These are phyloP conservation scores for Tortrix viridana DNA, from an alignment of 2,888 invertebrate genomes.

Conservation along the genomic window DNA sequence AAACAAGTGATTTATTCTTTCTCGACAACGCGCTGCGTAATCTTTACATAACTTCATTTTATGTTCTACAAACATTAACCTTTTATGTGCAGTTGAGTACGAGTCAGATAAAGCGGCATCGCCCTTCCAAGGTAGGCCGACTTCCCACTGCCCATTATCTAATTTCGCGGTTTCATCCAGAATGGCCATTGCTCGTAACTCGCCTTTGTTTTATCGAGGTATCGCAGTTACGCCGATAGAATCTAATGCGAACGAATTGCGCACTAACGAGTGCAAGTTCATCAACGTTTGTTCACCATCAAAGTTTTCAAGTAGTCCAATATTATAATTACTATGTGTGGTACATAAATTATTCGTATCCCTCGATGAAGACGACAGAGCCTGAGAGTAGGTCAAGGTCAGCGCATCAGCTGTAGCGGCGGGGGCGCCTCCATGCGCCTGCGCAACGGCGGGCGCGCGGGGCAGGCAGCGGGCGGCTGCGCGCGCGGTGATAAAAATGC, in stretches of 20 bases:
- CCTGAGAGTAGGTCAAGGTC: too few relatives aligned
- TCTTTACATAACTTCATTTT: neutral
- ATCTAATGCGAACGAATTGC: too few relatives aligned
- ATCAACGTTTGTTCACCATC: too few relatives aligned
- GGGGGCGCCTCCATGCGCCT: neutral
- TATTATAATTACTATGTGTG: too few relatives aligned
- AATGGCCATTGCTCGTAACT: neutral
- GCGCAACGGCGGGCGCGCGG: neutral
- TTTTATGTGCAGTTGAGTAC: neutral
- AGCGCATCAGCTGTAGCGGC: too few relatives aligned
- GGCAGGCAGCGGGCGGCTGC: neutral
- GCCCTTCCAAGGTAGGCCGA: neutral
- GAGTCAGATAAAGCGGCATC: neutral
- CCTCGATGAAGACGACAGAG: too few relatives aligned
- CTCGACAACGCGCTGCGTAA: neutral
- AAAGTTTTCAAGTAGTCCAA: too few relatives aligned
- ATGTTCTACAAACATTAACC: too few relatives aligned
- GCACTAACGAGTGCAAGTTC: too few relatives aligned
- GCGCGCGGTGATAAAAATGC: neutral
- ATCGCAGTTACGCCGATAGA: too few relatives aligned
- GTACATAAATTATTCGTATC: too few relatives aligned
- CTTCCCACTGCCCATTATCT: neutral
- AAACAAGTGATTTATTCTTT: neutral
- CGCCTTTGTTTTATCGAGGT: neutral
- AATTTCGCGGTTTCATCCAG: neutral